Conservation (phyloP, 1,140 invertebrate species). For the Hylaeus anthracinus region DNA sequence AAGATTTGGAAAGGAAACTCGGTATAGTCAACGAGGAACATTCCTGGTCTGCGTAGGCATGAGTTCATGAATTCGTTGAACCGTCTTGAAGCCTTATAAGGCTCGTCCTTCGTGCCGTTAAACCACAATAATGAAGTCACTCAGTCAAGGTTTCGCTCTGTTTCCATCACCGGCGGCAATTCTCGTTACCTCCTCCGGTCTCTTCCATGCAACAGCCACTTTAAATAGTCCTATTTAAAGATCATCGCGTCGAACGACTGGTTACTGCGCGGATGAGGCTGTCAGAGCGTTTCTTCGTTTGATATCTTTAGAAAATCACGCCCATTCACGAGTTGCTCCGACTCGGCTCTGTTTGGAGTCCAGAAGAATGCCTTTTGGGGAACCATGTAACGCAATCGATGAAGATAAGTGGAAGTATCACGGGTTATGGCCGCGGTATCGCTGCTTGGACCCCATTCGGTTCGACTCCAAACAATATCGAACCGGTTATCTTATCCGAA, state of each 20-base stretch:
- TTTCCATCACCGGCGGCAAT: constrained; percentile 28
- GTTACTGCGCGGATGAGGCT: too few species aligned
- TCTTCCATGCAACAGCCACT: too few species aligned
- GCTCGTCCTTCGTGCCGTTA: constrained; percentile 61
- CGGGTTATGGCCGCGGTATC: background rate
- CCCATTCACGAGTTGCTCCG: background rate
- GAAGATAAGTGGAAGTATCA: constrained; percentile 12
- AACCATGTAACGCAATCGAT: background rate
- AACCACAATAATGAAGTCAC: constrained; percentile 66
- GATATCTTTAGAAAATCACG: background rate
- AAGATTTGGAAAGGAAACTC: too few species aligned
- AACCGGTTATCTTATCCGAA: constrained; percentile 41
- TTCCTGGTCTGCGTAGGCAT: background rate
- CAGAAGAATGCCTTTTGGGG: background rate
- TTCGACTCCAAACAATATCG: background rate
- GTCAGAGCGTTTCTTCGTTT: background rate
- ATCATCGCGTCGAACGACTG: background rate
- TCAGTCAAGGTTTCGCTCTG: constrained; percentile 67
- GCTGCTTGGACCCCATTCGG: constrained; percentile 2
- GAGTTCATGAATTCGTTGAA: constrained; percentile 49
- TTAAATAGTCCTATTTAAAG: background rate
- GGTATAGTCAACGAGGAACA: background rate
- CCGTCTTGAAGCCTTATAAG: constrained; percentile 57
- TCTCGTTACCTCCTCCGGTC: background rate
- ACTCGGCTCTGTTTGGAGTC: constrained; percentile 13